A percentile compares a stretch with the other conserved stretches of the same genome.
Conservation (phyloP, 2,888 invertebrate species). For the Lepetodrilus schrolli region DNA sequence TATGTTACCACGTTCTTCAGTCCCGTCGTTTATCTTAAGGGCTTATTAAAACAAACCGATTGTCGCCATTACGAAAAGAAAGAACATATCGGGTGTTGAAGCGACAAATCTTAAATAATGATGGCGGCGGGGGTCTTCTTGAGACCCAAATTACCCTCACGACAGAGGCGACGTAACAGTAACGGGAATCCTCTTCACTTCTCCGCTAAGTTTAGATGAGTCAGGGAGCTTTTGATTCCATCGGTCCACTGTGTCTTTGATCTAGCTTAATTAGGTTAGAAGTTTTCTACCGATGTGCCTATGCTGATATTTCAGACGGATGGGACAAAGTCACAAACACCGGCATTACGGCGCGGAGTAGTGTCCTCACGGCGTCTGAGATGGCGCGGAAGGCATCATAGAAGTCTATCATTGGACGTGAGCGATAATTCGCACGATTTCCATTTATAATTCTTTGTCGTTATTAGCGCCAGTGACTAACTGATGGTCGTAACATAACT, state of each 20-base stretch:
- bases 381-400: not conserved
- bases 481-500: too few species aligned
- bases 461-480: not conserved
- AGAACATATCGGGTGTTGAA: not conserved
- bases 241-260: not conserved
- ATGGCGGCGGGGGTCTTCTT: not conserved
- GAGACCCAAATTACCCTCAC: not conserved
- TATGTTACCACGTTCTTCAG: not conserved
- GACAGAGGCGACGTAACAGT: not conserved
- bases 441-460: constrained; percentile 18
- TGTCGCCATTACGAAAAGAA: not conserved
- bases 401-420: not conserved
- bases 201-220: not conserved
- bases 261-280: constrained; percentile 20
- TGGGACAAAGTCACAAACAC: not conserved
- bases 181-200: not conserved
- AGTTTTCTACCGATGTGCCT: not conserved
- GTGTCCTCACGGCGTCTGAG: not conserved
- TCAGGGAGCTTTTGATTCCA: not conserved
- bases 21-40: constrained; percentile 1
- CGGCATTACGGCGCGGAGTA: not conserved
- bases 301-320: constrained; percentile 7
- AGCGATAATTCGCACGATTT: not conserved
- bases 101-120: not conserved
- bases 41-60: constrained; percentile 11